phyloP scores from a whole-genome alignment of 2,797 vertebrate genomes.

The Aselliscus stoliczkanus region DNA sequence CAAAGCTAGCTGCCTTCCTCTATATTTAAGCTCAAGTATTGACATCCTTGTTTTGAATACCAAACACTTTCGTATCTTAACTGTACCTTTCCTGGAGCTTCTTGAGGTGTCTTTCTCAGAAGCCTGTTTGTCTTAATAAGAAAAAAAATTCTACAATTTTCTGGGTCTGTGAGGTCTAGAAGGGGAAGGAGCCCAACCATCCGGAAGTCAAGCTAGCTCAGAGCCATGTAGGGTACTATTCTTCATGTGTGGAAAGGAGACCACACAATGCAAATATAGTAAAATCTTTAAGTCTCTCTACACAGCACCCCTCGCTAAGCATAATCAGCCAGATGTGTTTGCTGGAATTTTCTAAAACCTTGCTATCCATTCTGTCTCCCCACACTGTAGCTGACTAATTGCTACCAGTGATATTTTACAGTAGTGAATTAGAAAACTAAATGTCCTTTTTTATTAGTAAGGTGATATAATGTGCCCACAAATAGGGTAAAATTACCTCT shows the following conservation, averaged over 20 bases:
- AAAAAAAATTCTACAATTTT: not conserved
- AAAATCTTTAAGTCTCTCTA: not conserved
- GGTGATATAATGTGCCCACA: not conserved
- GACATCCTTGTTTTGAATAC: not conserved
- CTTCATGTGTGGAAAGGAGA: not conserved
- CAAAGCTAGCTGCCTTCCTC: not conserved
- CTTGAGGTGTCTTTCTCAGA: not conserved
- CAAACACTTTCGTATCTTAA: not conserved
- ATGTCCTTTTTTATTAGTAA: constrained; percentile 5
- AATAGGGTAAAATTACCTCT: not conserved
- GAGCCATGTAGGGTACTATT: not conserved
- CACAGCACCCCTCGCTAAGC: not conserved
- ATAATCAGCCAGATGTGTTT: not conserved
- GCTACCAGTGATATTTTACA: not conserved
- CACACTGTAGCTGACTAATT: not conserved
- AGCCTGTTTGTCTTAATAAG: not conserved
- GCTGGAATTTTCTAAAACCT: not conserved
- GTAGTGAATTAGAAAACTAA: not conserved
- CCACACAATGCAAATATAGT: not conserved
- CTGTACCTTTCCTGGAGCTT: not conserved
- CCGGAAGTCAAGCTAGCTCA: not conserved
- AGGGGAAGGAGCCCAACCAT: not conserved
- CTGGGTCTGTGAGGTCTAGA: not conserved
- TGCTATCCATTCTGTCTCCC: not conserved
- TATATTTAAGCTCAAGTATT: too few species aligned